A percentile compares a stretch with the other conserved stretches of the same genome.
Conservation (phyloP, 2,888 invertebrate genomes). For the Drosophila picticornis region DNA sequence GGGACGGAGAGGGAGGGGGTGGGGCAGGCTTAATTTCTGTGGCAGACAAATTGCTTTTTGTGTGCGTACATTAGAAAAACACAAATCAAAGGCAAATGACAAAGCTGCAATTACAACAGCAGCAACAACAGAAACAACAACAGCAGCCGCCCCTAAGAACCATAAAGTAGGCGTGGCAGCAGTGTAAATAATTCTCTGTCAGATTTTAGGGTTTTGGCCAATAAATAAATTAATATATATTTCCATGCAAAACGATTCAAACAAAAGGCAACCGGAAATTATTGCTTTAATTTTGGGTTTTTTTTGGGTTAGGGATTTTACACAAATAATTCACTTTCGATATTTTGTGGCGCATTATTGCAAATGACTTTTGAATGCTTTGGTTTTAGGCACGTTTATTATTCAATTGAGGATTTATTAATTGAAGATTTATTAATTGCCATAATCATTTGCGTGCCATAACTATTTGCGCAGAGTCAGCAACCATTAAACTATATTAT, state of each 20-base stretch:
- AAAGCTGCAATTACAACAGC: constrained; percentile 32
- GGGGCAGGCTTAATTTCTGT: constrained; percentile 11
- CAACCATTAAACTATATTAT: background rate
- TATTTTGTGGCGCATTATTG: constrained; percentile 1
- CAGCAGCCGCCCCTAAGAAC: background rate
- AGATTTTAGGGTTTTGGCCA: constrained; percentile 34
- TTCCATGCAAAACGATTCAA: background rate
- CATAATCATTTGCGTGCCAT: background rate
- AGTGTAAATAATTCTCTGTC: constrained; percentile 41
- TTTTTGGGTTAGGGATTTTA: background rate
- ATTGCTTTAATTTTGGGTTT: background rate
- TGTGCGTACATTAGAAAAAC: constrained; percentile 37
- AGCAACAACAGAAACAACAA: constrained; percentile 35
- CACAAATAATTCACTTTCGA: background rate
- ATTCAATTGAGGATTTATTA: background rate
- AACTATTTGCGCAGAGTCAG: background rate
- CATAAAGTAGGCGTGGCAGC: constrained; percentile 50
- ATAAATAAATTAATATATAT: constrained; percentile 54
- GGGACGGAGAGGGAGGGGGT: fast-evolving
- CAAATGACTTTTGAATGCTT: constrained; percentile 11
- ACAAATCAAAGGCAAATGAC: constrained; percentile 63
- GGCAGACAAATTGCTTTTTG: constrained; percentile 60
- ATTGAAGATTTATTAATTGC: background rate
- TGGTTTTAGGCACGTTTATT: background rate
- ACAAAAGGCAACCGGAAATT: constrained; percentile 13